Base-by-base conservation (phyloP, 1,140 invertebrate species). In the Trichonephila clavipes region DNA sequence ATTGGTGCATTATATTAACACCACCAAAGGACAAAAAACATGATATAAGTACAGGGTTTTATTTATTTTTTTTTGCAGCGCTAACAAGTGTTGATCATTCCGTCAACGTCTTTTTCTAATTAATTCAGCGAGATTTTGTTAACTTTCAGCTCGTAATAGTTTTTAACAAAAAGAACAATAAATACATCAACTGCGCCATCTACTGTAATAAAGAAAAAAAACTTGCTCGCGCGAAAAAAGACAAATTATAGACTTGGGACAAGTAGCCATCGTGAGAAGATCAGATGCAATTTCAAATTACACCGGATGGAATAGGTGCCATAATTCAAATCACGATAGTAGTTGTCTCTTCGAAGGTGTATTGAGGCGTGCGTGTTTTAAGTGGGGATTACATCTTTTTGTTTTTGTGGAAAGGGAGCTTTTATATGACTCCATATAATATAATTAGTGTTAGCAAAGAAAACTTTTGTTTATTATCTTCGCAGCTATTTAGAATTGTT, bases 101-200 rank as follows among this genome's bases (percentile, higher is more conserved):
- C 86, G 19, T 88, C 28, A 61, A 59, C 24, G 69, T 85, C 3
- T 8, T 59, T 8, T 66, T 7, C 51, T 88, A 88, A 88, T 88
- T 88, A 88, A 88, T 88, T 19, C 24, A 19, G 28, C 62, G 21
- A 44, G 64, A 88, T 64, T 51, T 19, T 69, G 34, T 66, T 66
- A 24, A 19, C 51, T 16, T 64, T 6, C 86, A 7, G n/a, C 19
- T 88, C 86, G 18, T 64, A 88, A 62, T 66, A 88, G 18, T 44
- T 88, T 62, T n/a, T 28, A 88, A 24, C 44, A 88, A 62, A 40
- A 40, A 40, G 66, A 34, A 61, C 86, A 66, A 88, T 88, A 88
- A 88, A 88, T 88, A 61, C 21, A 40, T 88, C 61, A 44, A 24
- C 44, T 24, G 51, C 58, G 12, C n/a, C n/a, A 59, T n/a, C 2